Evolutionary conservation across 2,888 invertebrate species (phyloP), one percentile per base, ranked within the genome.

Genomic region (Calameuta idolon): DNA sequence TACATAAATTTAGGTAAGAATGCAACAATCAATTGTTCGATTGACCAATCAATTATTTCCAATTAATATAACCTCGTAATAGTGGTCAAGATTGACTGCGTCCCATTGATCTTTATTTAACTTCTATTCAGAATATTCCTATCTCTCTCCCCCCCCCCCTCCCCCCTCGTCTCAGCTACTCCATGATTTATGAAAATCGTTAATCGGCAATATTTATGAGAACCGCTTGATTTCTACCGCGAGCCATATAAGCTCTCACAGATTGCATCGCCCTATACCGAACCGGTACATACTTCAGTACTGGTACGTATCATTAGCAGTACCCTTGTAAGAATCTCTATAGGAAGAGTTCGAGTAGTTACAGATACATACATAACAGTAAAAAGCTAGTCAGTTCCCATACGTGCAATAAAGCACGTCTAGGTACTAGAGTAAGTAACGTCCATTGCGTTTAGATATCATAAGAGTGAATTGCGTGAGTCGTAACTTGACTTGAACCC

Each of bases 401-500:
- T 55, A 55, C 55, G 9, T 55, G 23, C 23, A 55, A 55, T 23
- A 55, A 23, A 23, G 23, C 23, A 55, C 55, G 23, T 55, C 23
- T 23, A 23, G 23, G 9, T 9, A 55, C 40, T 9, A 23, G 55
- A 55, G 23, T 55, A 23, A 23, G 55, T 55, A 23, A 55, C 9
- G 55, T 23, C 23, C 23, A 15, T 55, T 55, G 55, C 55, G 23
- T 9, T 23, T 23, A 23, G 2, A 33, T 15, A 71, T 33, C 71
- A 30, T 34, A 71, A 71, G 71, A 31, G 71, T 71, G 71, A 34
- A 71, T 74, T 74, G 37, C 74, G 74, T 34, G 74, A 74, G 35
- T 37, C 35, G 74, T 74, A 35, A 74, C 74, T 35, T n/a, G 74
- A 74, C 74, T 74, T 37, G 74, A 74, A 74, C 74, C 74, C 74